These are phyloP conservation scores for Dicrurus megarhynchus DNA, from an alignment of 2,113 vertebrate genomes.

Conservation along the genomic window DNA sequence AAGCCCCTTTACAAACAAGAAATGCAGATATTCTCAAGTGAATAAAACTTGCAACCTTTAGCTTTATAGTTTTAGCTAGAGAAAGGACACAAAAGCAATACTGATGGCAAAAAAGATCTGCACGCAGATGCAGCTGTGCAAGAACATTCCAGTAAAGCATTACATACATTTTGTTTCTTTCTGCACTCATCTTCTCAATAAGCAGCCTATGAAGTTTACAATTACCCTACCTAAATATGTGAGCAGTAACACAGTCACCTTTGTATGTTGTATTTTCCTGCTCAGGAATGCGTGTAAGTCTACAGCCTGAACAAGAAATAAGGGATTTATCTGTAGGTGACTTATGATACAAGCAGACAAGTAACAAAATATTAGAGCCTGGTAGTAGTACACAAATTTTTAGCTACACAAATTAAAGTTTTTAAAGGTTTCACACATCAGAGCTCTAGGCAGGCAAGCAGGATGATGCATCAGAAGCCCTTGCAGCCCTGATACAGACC, in stretches of 20 bases:
- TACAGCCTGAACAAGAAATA: neutral
- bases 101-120: neutral
- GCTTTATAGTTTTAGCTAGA: neutral
- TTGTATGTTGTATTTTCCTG: neutral
- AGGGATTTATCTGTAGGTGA: neutral
- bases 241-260: neutral
- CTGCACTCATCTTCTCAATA: neutral
- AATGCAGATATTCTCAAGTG: neutral
- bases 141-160: neutral
- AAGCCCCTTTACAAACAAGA: neutral
- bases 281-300: neutral
- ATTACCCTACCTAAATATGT: neutral
- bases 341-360: neutral
- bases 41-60: neutral
- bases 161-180: neutral
- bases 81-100: neutral
- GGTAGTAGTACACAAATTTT: neutral
- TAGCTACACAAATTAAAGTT: neutral
- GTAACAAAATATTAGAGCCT: neutral
- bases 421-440: neutral
- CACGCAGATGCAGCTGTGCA: neutral
- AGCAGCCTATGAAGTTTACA: neutral
- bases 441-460: neutral
- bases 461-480: neutral
- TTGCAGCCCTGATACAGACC: neutral